Base-by-base conservation (phyloP, 1,140 invertebrate genomes). In the Drosophila azteca region DNA sequence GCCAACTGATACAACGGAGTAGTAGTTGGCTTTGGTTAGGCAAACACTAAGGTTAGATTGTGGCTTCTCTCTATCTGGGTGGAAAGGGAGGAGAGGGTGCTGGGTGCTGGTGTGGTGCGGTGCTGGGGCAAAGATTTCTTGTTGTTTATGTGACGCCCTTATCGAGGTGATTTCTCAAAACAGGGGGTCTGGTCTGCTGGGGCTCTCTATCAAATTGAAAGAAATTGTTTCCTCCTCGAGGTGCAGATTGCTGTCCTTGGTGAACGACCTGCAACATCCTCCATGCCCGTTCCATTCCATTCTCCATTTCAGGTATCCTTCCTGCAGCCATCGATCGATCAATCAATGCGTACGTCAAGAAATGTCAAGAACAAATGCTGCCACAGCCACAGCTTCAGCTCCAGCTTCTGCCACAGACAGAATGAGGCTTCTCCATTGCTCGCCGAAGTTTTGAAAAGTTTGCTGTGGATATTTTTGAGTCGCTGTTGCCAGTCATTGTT, bases 281-380 rank as follows among this genome's bases (percentile, higher is more conserved):
- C 9, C n/a, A n/a, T n/a, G n/a, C n/a, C 43, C 17, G 29, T 31
- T 39, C 45, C 20, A 8, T 48, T 49, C 20, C 46, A 22, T 60
- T 24, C 39, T 29, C 39, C 66, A 39, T 2, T 29, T 24, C 48
- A n/a, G 24, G 24, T 44, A 60, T 15, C 13, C 48, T 53, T 41
- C n/a, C 35, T 39, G 35, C 35, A 46, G 24, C 77, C 55, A 80
- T 63, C 79, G 66, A 80, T 65, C 79, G 66, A 84, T 82, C 77
- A 84, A 84, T 85, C 77, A 80, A 68, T 79, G 80, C 80, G 71
- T 83, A 57, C 31, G 69, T 81, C 74, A 80, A 53, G 55, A 62
- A 85, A 85, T 70, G 77, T 78, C 82, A 85, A 39, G 68, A 52
- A 74, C 67, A 80, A 80, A 80, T 80, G 77, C 59, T 26, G 24